A percentile compares a stretch with the other conserved stretches of the same genome.
Evolutionary conservation across 2,888 invertebrate genomes (phyloP).

Genomic region (Eupithecia subfuscata): DNA sequence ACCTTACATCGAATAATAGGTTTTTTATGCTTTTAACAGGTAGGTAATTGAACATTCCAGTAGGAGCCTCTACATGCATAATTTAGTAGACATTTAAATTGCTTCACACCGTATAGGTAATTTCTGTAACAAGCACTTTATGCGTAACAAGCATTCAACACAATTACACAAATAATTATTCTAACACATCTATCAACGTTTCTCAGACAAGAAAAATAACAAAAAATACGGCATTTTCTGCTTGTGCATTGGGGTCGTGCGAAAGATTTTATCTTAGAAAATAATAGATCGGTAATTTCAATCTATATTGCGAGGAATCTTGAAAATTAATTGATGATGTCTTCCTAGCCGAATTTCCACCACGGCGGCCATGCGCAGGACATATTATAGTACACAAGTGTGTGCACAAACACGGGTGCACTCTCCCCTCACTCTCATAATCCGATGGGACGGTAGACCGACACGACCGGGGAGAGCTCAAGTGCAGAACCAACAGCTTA

Average conservation of each 20-base stretch:
- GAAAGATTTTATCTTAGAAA: slow-evolving; percentile 30
- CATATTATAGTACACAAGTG: no score
- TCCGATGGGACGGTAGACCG: no score
- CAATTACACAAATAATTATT: slow-evolving; percentile 24
- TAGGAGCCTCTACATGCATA: background rate
- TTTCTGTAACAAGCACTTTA: slow-evolving; percentile 3
- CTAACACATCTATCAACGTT: slow-evolving; percentile 21
- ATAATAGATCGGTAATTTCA: background rate
- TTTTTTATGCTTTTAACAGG: no score
- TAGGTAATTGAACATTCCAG: background rate
- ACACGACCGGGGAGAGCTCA: no score
- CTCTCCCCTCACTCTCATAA: no score
- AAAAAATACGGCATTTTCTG: slow-evolving; percentile 18
- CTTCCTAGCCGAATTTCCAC: no score
- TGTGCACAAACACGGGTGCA: no score
- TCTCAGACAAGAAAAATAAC: slow-evolving; percentile 28
- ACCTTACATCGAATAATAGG: no score
- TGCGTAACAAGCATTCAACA: slow-evolving; percentile 15
- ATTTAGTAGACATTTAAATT: background rate
- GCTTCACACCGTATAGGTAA: background rate
- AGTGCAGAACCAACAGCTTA: no score
- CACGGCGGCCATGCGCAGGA: no score
- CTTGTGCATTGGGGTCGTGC: slow-evolving; percentile 15
- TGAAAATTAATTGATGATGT: background rate
- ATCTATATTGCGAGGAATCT: background rate